Evolutionary conservation across 2,888 invertebrate genomes (phyloP), one percentile per base, ranked within the genome.

Genomic region (Esperia sulphurella): DNA sequence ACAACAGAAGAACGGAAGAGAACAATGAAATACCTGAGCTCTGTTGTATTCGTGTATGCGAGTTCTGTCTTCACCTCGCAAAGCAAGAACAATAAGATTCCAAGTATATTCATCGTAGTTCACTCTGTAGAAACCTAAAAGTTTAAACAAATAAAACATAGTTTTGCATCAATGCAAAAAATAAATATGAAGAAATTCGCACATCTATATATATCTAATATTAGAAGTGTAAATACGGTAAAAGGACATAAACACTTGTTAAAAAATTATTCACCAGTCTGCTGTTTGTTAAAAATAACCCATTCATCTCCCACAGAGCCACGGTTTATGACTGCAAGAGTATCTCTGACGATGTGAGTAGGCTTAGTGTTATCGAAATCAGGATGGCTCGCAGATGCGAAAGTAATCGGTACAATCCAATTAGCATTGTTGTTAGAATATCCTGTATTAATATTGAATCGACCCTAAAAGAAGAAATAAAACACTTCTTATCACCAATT

Each of bases 1-100:
- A 21, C 21, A 21, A 5, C 21, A 21, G 3, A 21, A n/a, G 40
- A 41, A 29, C 41, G 21, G 5, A 94, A 21, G 21, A 21, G 21
- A 3, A 21, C 2, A 21, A 21, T 21, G 21, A 21, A 21, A 21
- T 39, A 94, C 87, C 81, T 96, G 95, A 3, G 95, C 96, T 60
- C 94, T 90, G 74, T 95, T 95, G 9, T 93, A 75, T 41, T 91
- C 91, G 55, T 93, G 90, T 45, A 96, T 93, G 0, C 39, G 47
- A 8, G 59, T 62, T 40, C 79, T 75, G 12, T 63, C 52, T 0
- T 56, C n/a, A 29, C 77, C 70, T 57, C 75, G 66, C 49, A 92
- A 68, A 28, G 87, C 90, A 1, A 75, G 48, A 2, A 74, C 71
- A 38, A 92, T 88, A 14, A 84, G 71, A 0, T 83, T 57, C 93